Evolutionary conservation across 1,140 invertebrate genomes (phyloP), one percentile per base, ranked within the genome.

Genomic region (Ganaspis sp.): DNA sequence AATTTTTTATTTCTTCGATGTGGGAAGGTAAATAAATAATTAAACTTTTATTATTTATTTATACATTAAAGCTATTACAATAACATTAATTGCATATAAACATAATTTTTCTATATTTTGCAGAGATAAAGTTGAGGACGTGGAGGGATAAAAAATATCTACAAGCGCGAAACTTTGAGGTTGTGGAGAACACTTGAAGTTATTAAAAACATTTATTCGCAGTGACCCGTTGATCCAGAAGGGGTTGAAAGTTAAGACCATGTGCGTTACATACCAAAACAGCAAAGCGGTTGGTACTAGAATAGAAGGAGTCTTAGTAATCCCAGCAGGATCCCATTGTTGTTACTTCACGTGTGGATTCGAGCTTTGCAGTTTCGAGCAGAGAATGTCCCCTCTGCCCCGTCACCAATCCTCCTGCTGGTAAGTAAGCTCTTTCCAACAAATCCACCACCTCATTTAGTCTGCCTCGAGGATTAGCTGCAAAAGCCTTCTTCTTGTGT

Each of bases 361-460:
- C 84, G 79, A 89, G 89, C 87, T 89, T 89, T 89, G 82, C 85
- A 87, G 84, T 87, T 85, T 87, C 85, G 72, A 87, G 82, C 42
- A 72, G 42, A 72, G 70, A 53, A 53, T 53, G 17, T 26, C 53
- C 75, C 53, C 70, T 29, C 53, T 23, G 26, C 71, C n/a, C 69
- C 19, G 23, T 40, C 70, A 69, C 70, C 75, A 49, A 76, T 76
- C 74, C 80, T 40, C 1, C 42, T 77, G 40, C 45, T 74, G 38
- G 84, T 81, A 85, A 85, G 84, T 88, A 90, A 91, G 89, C 89
- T 90, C 87, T 90, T 89, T 89, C 84, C 87, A 86, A 91, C 90
- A 91, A 91, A 91, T 91, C 90, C 90, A 91, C 89, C 89, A 87
- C 85, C 90, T 90, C 90, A 89, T 91, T 91, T 90, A 90, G 85